Conservation (phyloP, 2,113 vertebrate species). For the Thunnus maccoyii region DNA sequence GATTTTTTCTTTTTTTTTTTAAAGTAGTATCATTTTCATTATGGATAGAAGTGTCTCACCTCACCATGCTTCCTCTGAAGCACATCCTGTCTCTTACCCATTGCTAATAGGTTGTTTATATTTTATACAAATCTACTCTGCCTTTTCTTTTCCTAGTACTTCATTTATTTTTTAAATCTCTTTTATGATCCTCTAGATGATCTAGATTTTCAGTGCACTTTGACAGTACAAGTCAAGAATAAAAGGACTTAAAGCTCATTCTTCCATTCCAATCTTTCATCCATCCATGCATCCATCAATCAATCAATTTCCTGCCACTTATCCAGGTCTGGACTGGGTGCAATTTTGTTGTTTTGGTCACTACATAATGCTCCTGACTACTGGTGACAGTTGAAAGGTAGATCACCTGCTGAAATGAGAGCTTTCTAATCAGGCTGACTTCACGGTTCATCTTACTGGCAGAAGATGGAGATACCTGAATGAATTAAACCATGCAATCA, state of each 20-base stretch:
- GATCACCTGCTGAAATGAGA: too few relatives aligned
- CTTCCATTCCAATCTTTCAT: neutral
- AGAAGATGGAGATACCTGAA: too few relatives aligned
- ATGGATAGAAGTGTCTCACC: neutral
- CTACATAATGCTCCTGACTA: too few relatives aligned
- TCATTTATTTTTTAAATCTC: neutral
- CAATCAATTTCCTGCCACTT: neutral
- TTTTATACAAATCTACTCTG: neutral
- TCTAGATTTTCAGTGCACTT: too few relatives aligned
- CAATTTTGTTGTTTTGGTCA: too few relatives aligned
- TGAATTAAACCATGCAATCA: too few relatives aligned
- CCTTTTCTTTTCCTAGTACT: neutral
- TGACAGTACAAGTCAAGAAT: too few relatives aligned
- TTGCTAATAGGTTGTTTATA: neutral
- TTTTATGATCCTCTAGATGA: neutral
- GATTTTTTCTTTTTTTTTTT: neutral
- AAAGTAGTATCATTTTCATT: slow-evolving; percentile 29
- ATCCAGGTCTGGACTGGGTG: neutral
- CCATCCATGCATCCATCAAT: too few relatives aligned
- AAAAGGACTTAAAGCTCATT: too few relatives aligned
- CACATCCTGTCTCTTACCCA: neutral
- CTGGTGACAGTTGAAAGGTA: too few relatives aligned
- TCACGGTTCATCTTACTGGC: too few relatives aligned
- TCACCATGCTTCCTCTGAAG: slow-evolving; percentile 12
- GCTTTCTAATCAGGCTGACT: too few relatives aligned